phyloP scores from a whole-genome alignment of 2,797 vertebrate species.

The Pseudomugil tenellus region DNA sequence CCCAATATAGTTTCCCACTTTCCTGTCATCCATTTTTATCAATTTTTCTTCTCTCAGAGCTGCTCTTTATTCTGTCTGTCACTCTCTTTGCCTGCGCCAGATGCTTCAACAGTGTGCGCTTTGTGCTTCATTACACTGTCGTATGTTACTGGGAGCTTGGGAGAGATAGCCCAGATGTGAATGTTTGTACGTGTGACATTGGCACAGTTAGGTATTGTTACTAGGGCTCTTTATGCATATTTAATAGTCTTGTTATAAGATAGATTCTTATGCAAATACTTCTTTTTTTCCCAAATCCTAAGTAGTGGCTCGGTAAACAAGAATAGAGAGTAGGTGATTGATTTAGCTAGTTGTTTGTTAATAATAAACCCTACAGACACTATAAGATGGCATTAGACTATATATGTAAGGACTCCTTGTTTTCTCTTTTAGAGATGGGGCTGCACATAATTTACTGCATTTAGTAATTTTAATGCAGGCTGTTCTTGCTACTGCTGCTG shows the following conservation, averaged over 20 bases:
- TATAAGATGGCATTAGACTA: not conserved
- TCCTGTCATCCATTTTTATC: constrained; percentile 1
- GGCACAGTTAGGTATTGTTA: constrained; percentile 17
- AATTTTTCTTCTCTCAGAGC: constrained; percentile 15
- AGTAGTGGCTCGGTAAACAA: constrained; percentile 2
- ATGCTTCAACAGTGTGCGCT: constrained; percentile 77
- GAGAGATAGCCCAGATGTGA: constrained; percentile 59
- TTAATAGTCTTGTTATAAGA: constrained; percentile 33
- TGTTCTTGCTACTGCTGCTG: constrained; percentile 36
- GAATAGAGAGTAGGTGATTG: constrained; percentile 1
- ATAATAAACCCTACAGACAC: not conserved
- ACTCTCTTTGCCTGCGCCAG: constrained; percentile 63
- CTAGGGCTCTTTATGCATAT: constrained; percentile 43
- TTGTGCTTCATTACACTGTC: constrained; percentile 74
- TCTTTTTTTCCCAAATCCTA: constrained; percentile 7
- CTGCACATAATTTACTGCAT: constrained; percentile 19
- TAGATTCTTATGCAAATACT: constrained; percentile 18
- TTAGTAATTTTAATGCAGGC: constrained; percentile 19
- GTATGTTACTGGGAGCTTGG: constrained; percentile 61
- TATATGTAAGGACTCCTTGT: not conserved
- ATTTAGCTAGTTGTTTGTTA: not conserved
- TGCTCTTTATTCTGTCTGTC: constrained; percentile 31
- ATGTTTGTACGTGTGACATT: constrained; percentile 42
- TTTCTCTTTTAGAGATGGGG: not conserved
- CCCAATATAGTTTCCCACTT: constrained; percentile 5